These are phyloP conservation scores for Agrochola circellaris DNA, from an alignment of 2,888 invertebrate genomes.

Conservation along the genomic window DNA sequence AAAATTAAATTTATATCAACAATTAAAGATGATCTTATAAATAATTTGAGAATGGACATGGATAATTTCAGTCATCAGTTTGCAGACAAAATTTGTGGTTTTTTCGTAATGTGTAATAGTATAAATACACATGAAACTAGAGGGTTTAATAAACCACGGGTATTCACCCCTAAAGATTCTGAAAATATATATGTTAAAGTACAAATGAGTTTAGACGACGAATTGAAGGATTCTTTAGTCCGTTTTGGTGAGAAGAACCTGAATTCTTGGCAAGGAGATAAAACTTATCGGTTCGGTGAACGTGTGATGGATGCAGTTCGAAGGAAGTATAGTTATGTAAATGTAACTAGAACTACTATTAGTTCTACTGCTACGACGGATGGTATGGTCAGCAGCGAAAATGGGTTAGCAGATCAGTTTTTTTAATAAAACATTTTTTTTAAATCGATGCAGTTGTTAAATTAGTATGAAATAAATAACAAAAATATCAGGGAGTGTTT, in stretches of 20 bases:
- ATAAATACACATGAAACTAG: slow-evolving; percentile 49
- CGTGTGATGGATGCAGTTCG: background rate
- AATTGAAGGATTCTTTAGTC: slow-evolving; percentile 60
- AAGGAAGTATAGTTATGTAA: slow-evolving; percentile 2
- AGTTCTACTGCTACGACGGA: background rate
- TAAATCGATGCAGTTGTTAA: background rate
- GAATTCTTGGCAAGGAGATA: slow-evolving; percentile 4
- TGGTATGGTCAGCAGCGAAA: background rate
- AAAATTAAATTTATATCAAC: slow-evolving; percentile 61
- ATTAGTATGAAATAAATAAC: background rate
- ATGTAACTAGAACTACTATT: slow-evolving; percentile 41
- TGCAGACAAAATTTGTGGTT: slow-evolving; percentile 71
- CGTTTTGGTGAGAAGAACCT: slow-evolving; percentile 7
- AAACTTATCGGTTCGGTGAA: background rate
- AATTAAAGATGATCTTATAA: slow-evolving; percentile 73
- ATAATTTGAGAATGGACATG: slow-evolving; percentile 77
- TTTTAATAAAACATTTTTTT: slow-evolving; percentile 10
- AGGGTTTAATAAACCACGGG: slow-evolving; percentile 15
- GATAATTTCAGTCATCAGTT: slow-evolving; percentile 71
- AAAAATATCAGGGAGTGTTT: background rate
- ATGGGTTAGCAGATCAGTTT: background rate
- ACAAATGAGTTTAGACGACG: slow-evolving; percentile 72
- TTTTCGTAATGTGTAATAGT: slow-evolving; percentile 78
- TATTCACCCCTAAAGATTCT: slow-evolving; percentile 19
- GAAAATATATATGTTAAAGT: slow-evolving; percentile 75